Evolutionary conservation across 2,888 invertebrate species (phyloP), one percentile per base, ranked within the genome.

Genomic region (Mesoligia furuncula): DNA sequence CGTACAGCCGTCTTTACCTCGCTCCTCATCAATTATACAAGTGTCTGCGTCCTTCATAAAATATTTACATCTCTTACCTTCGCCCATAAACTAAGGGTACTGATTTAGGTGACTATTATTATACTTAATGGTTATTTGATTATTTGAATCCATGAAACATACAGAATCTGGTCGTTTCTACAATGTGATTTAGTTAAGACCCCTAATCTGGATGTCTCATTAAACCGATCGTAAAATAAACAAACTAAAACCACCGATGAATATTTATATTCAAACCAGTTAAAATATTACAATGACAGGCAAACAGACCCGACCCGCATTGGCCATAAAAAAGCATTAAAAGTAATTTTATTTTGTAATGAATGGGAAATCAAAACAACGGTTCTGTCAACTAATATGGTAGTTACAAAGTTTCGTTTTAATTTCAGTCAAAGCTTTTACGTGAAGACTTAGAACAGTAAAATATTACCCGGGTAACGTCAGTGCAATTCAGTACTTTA

Each of bases 41-140:
- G 78, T 85, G 80, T 84, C 83, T 85, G 81, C 88, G 84, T 90
- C 86, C 89, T 86, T 89, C 90, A 89, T 93, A 92, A 92, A 93
- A 91, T 93, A 93, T 94, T 93, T 91, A 93, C 91, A 90, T 91
- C 89, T 89, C 81, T 90, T 92, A 92, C 91, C 91, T 92, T 87
- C 81, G 83, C 80, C 86, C 83, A 91, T 93, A 93, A 93, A 93
- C 91, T 89, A 85, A 81, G 88, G 88, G 85, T 79, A 88, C 85
- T 85, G 90, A 87, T 87, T 89, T 87, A 90, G 85, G 82, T 85
- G 81, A 84, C 87, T 87, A 85, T 88, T 88, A 88, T 89, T 86
- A 83, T 79, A 79, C 75, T 86, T 89, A 88, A 88, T 88, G 88
- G 88, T 76, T 85, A 85, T 88, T 89, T 81, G 85, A 88, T 88